Percentiles rank a stretch among this genome's conserved stretches.
Conservation (phyloP, 2,797 vertebrate species). For the Epinephelus coioides region DNA sequence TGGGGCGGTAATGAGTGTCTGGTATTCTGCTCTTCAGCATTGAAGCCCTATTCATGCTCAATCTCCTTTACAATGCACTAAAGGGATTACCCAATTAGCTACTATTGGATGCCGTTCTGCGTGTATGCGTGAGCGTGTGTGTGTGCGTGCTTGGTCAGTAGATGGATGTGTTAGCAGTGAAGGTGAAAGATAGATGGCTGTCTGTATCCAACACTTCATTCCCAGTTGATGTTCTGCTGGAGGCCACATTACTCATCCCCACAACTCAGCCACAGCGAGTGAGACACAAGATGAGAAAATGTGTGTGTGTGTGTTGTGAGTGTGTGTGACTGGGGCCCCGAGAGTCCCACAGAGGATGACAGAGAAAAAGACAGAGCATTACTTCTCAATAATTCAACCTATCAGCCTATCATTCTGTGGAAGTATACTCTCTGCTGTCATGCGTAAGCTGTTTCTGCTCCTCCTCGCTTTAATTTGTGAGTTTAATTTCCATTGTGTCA, state of each 20-base stretch:
- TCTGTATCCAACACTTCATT: constrained; percentile 72
- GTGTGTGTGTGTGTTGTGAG: constrained; percentile 3
- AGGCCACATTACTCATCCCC: constrained; percentile 79
- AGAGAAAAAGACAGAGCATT: constrained; percentile 22
- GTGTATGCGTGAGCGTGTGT: constrained; percentile 20
- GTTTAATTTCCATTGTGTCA: constrained; percentile 51
- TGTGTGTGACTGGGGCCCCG: background rate
- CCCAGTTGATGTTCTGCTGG: constrained; percentile 74
- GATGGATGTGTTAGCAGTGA: constrained; percentile 65
- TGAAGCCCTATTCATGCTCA: constrained; percentile 79
- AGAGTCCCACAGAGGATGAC: background rate
- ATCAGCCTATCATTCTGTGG: constrained; percentile 40
- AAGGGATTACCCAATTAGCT: constrained; percentile 86
- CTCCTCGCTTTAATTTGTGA: constrained; percentile 45
- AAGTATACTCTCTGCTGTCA: constrained; percentile 42
- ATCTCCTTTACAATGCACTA: constrained; percentile 84
- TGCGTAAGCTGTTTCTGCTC: constrained; percentile 21
- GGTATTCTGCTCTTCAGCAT: constrained; percentile 76
- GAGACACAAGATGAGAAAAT: constrained; percentile 43
- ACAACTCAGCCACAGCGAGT: constrained; percentile 55
- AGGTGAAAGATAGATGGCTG: constrained; percentile 77
- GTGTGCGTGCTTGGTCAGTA: constrained; percentile 53
- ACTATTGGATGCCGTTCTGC: constrained; percentile 74
- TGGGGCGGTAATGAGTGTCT: constrained; percentile 78
- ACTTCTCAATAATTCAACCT: constrained; percentile 70